These are phyloP conservation scores for Botia kubotai DNA, from an alignment of 2,797 vertebrate genomes.

Conservation along the genomic window DNA sequence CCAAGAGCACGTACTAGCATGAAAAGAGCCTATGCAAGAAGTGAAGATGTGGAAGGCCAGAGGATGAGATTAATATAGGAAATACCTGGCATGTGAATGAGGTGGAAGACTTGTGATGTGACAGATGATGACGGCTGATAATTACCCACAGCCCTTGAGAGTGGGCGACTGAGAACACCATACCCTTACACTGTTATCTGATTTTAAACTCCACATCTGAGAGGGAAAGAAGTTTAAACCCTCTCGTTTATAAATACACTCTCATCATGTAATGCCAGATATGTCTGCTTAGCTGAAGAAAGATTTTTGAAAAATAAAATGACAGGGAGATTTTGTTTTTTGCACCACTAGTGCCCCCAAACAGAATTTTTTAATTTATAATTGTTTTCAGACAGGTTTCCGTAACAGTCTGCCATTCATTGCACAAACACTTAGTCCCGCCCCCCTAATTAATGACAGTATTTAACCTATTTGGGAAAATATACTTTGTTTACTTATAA, in stretches of 20 bases:
- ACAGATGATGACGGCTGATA: slow-evolving; percentile 81
- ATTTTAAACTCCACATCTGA: slow-evolving; percentile 6
- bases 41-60: slow-evolving; percentile 27
- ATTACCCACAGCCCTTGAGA: slow-evolving; percentile 80
- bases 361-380: background rate
- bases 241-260: background rate
- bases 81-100: slow-evolving; percentile 85
- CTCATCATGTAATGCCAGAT: background rate
- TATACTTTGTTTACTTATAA: background rate
- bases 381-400: background rate
- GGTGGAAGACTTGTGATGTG: slow-evolving; percentile 74
- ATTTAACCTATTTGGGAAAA: background rate
- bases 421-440: background rate
- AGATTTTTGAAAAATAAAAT: slow-evolving; percentile 25
- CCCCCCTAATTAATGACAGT: background rate
- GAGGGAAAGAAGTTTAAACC: slow-evolving; percentile 20
- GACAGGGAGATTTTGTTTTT: background rate
- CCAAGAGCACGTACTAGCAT: slow-evolving; percentile 76
- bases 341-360: background rate
- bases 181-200: slow-evolving; percentile 47
- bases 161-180: slow-evolving; percentile 41
- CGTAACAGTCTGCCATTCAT: background rate
- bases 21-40: slow-evolving; percentile 76
- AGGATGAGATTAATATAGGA: slow-evolving; percentile 82
- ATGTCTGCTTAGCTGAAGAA: background rate